Evolutionary conservation across 2,797 vertebrate genomes (phyloP), one percentile per base, ranked within the genome.

Genomic region (Epinephelus malabaricus): DNA sequence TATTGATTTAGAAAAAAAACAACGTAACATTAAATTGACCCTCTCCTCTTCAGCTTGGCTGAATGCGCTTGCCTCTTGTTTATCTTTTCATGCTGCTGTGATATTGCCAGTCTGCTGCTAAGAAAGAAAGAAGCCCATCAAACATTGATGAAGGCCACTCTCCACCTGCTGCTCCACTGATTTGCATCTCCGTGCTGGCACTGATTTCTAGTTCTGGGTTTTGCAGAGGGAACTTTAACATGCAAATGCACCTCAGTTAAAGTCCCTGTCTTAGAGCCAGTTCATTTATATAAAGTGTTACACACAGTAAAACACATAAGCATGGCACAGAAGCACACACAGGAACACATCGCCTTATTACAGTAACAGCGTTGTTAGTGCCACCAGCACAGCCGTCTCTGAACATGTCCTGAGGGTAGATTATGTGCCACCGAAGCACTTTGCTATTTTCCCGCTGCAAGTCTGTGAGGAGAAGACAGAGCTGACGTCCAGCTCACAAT

Each of bases 71-170:
- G 63, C 60, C 38, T 73, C 53, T 69, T 27, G 51, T 59, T 71
- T 43, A 19, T 83, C 69, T 71, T 77, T 82, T 77, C n/a, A 1
- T 25, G 81, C 61, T 61, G 63, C 3, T 30, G 45, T 50, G 72
- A 68, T 71, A 73, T 76, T 23, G 61, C 72, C 75, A 71, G 82
- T 73, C 79, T 76, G 91, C 76, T 55, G 49, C 61, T 73, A 64
- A 83, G 73, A 82, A 65, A 79, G 73, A 85, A 76, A 81, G 83
- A 82, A 90, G 72, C 76, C 82, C 86, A 94, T 95, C 87, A 90
- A 95, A 94, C 89, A 92, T 93, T 93, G 89, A 94, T 93, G 88
- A 94, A 92, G 88, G 86, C 88, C 90, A 88, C 73, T 88, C 79
- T 92, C 69, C 30, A 81, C 86, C 86, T 87, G 86, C 80, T 84